Evolutionary conservation across 2,113 vertebrate species (phyloP), one percentile per base, ranked within the genome.

Genomic region (Mustela lutreola): DNA sequence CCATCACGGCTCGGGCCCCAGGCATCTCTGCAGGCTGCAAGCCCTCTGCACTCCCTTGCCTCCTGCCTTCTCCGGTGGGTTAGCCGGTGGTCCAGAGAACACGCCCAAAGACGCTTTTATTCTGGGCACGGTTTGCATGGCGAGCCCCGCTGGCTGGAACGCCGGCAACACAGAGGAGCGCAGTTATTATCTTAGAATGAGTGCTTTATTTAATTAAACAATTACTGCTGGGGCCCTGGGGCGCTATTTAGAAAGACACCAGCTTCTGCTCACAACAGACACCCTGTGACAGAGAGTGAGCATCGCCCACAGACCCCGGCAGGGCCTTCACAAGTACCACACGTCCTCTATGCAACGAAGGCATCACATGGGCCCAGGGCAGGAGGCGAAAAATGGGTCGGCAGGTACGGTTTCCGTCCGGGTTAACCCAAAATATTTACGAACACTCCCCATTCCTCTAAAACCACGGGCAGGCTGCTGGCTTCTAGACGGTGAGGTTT

Each of bases 171-270:
- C 0, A 2, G 21, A 67, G 73, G 19, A 78, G 33, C 3, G 4
- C 0, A 0, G 48, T 50, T 88, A 60, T 60, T 76, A 92, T 71
- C 91, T 91, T 56, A 83, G 94, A 94, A 45, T 3, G 62, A 93
- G 91, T 2, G 28, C 73, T 93, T 90, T 58, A 78, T 33, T 94
- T 98, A 92, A 88, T 95, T 86, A 93, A 95, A 85, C 50, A 82
- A 62, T 86, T n/a, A 75, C 22, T 42, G 73, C 48, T 19, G 39
- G 42, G 71, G 22, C 91, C 83, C 92, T 48, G 71, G 87, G 85
- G 88, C 0, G 0, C 65, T 53, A 1, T 58, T 92, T 21, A 94
- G 63, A 60, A 65, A 67, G 62, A 82, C 36, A 24, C 11, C 36
- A 63, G 75, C 22, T 33, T 91, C 93, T 60, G 70, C 88, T 81